Base-by-base conservation (phyloP, 2,888 invertebrate genomes). In the Trissoscelio sp. region DNA sequence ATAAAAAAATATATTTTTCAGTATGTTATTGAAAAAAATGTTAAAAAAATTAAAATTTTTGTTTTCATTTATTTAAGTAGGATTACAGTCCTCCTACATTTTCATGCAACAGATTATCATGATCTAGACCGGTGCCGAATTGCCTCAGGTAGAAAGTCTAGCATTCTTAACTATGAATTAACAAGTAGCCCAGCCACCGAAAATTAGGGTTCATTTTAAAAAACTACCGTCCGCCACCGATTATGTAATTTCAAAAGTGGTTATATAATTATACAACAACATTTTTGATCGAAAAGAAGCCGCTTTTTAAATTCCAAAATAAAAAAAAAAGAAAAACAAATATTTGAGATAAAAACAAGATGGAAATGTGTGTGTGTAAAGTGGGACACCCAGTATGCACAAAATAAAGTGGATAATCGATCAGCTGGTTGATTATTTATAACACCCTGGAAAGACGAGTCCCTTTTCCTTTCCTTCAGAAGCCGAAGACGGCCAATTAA, bases 401-500 rank as follows among this genome's bases (percentile, higher is more conserved):
- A 42, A 58, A 66, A 39, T 57, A 72, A 58, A 70, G 44, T 44
- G 48, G 79, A 72, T 72, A 83, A 73, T 73, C 66, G 72, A 79
- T 79, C 83, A 85, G 84, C 82, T 85, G 84, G 80, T 82, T 74
- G 78, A 79, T 83, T 78, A 78, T 79, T 70, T 66, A 79, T 64
- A 73, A 74, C 69, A 67, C 72, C 72, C 74, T 77, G 62, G 70
- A 55, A 37, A 79, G 60, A 69, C 64, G 60, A 44, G 81, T 79
- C 79, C 80, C 75, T 74, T 79, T 81, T 81, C 78, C 83, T 73
- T 81, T 79, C 78, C 77, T 74, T 79, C 69, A 73, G 51, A 81
- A 81, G 81, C 55, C 16, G 73, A 80, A 82, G 81, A 81, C 73
- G 79, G 83, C 85, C 85, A 85, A 85, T 85, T 84, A 85, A 87